Percentiles rank a stretch among this genome's conserved stretches.
These are phyloP conservation scores for Drosophila mojavensis DNA, from an alignment of 1,140 invertebrate genomes.

Conservation along the genomic window DNA sequence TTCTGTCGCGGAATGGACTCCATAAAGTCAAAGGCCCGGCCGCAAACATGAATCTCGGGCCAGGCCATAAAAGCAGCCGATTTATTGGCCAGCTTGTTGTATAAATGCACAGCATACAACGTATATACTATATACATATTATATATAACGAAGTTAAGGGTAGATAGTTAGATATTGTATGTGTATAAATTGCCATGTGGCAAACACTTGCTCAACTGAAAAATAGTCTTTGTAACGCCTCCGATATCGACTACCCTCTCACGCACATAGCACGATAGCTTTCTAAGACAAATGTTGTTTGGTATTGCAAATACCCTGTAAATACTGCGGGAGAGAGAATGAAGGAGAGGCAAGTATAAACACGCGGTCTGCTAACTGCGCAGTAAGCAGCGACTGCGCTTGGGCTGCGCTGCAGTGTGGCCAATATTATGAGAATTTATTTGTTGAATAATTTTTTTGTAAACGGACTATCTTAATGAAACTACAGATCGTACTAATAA, in stretches of 20 bases:
- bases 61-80: conserved; percentile 64
- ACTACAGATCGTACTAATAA: no score
- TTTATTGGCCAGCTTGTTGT: conserved; percentile 32
- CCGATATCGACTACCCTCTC: not conserved
- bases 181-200: conserved; percentile 22
- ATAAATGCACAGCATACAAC: conserved; percentile 34
- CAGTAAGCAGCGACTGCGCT: no score
- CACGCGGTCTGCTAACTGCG: no score
- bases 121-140: not conserved
- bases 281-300: no score
- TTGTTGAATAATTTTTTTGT: no score
- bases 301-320: not conserved
- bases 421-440: no score
- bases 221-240: conserved; percentile 24
- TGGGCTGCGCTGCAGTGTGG: no score
- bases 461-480: no score
- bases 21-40: conserved; percentile 70
- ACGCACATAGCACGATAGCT: no score
- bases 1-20: conserved; percentile 65
- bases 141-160: conserved; percentile 3
- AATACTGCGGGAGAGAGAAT: no score
- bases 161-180: conserved; percentile 9
- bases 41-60: conserved; percentile 71
- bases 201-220: conserved; percentile 39
- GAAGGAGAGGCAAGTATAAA: no score